These are phyloP conservation scores for Oscheius sp. DNA, from an alignment of 1,140 invertebrate genomes.

Conservation along the genomic window DNA sequence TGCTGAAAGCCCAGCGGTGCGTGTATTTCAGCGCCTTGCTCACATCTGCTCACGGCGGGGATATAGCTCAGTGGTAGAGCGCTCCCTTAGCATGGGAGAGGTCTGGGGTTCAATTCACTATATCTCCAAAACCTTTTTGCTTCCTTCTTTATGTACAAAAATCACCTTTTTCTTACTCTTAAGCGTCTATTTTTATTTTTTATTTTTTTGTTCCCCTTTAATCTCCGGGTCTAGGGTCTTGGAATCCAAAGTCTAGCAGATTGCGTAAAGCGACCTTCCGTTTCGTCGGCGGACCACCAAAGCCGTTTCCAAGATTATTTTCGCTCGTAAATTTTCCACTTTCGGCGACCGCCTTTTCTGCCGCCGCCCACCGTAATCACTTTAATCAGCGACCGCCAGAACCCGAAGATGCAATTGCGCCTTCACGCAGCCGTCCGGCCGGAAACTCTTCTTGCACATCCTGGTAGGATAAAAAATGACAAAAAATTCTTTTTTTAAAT, in stretches of 20 bases:
- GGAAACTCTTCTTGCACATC: not conserved
- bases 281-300: not conserved
- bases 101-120: slow-evolving; percentile 27
- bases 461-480: too few species aligned
- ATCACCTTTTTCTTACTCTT: too few species aligned
- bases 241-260: too few species aligned
- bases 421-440: not conserved
- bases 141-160: too few species aligned
- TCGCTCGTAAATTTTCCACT: not conserved
- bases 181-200: too few species aligned
- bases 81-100: slow-evolving; percentile 30
- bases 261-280: not conserved
- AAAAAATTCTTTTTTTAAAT: too few species aligned
- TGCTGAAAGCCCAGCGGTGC: too few species aligned
- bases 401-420: not conserved
- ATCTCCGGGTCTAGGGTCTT: too few species aligned
- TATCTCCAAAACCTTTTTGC: slow-evolving; percentile 17
- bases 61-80: slow-evolving; percentile 30
- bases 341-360: not conserved
- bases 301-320: not conserved
- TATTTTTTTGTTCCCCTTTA: too few species aligned
- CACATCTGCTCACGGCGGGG: too few species aligned
- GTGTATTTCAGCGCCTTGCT: too few species aligned
- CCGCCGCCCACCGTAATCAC: slow-evolving; percentile 7
- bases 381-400: not conserved